phyloP scores from a whole-genome alignment of 2,113 vertebrate genomes.

The Limanda limanda region DNA sequence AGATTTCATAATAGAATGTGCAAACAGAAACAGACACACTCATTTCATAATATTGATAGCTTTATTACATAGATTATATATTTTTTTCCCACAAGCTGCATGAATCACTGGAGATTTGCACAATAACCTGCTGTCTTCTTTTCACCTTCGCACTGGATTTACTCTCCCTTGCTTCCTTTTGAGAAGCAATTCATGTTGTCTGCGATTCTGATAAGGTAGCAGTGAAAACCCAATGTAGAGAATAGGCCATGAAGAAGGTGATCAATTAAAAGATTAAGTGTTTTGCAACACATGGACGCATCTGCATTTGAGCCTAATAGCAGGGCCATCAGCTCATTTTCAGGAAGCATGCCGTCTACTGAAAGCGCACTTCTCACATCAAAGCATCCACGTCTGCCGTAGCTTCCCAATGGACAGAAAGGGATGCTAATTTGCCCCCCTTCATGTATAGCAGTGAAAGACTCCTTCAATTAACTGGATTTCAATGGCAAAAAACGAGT shows the following conservation, averaged over 20 bases:
- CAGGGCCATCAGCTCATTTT: slow-evolving; percentile 98
- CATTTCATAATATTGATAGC: slow-evolving; percentile 1
- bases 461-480: slow-evolving; percentile 99
- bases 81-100: slow-evolving; percentile 19
- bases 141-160: slow-evolving; percentile 20
- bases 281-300: slow-evolving; percentile 92
- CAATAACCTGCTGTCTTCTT: background rate
- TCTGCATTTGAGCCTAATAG: slow-evolving; percentile 94
- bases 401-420: slow-evolving; percentile 90
- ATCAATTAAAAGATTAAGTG: slow-evolving; percentile 99
- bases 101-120: slow-evolving; percentile 15
- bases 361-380: slow-evolving; percentile 90
- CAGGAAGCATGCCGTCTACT: slow-evolving; percentile 88
- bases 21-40: background rate
- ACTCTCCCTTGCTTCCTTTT: slow-evolving; percentile 42
- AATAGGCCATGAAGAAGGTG: slow-evolving; percentile 87
- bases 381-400: slow-evolving; percentile 89
- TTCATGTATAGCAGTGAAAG: slow-evolving; percentile 95
- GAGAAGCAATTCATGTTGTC: slow-evolving; percentile 75
- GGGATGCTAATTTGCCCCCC: slow-evolving; percentile 96
- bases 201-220: slow-evolving; percentile 76
- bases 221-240: slow-evolving; percentile 45
- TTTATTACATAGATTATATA: slow-evolving; percentile 10
- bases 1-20: too few relatives aligned
- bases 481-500: slow-evolving; percentile 90